Conservation (phyloP, 23 tunicate species). For the Botrylloides violaceus region DNA sequence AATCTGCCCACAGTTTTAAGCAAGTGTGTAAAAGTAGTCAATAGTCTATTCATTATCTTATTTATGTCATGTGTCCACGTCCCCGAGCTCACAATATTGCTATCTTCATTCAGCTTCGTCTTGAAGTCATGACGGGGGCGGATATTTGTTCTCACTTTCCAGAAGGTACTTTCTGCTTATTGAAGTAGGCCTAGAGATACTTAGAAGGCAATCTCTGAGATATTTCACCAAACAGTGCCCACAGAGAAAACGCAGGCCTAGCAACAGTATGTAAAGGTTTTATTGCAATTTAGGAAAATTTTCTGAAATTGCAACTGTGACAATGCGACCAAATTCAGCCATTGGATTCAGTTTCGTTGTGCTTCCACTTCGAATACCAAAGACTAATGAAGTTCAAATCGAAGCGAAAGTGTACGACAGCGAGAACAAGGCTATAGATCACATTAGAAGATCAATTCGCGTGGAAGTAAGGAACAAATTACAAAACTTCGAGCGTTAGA, state of each 20-base stretch:
- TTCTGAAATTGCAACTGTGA: background rate
- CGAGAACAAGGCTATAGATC: background rate
- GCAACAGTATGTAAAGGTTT: too few species aligned
- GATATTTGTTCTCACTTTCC: conserved; percentile 26
- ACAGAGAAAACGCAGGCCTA: too few species aligned
- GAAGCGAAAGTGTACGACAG: background rate
- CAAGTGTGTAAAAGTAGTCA: too few species aligned
- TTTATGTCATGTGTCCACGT: too few species aligned
- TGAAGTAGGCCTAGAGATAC: too few species aligned
- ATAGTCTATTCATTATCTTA: too few species aligned
- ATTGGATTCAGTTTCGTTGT: background rate
- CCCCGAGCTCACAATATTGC: too few species aligned
- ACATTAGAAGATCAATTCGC: conserved; percentile 1
- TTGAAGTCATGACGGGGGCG: conserved; percentile 17
- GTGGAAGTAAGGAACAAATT: conserved; percentile 24
- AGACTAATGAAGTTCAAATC: conserved; percentile 1
- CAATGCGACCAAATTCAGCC: conserved; percentile 5
- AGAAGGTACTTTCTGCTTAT: conserved; percentile 27
- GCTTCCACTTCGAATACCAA: conserved; percentile 18
- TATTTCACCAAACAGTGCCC: too few species aligned
- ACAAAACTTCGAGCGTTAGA: too few species aligned
- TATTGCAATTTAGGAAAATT: conserved; percentile 17
- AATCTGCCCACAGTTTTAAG: too few species aligned
- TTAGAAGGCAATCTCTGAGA: too few species aligned
- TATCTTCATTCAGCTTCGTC: conserved; percentile 8